phyloP scores from a whole-genome alignment of 2,113 vertebrate species.

The Pollachius pollachius region DNA sequence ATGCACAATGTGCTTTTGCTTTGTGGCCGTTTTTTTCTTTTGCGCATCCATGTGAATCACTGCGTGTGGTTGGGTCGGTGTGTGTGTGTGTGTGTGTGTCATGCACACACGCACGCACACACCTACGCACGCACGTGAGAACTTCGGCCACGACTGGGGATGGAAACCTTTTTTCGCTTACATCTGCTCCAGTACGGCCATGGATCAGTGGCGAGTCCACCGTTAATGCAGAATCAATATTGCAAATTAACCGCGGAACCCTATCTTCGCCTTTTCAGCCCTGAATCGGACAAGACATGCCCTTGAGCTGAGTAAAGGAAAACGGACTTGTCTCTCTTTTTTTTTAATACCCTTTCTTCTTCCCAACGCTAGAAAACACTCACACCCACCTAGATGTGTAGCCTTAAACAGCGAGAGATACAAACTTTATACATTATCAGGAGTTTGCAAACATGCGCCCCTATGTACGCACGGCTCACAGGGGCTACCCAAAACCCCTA shows the following conservation, averaged over 20 bases:
- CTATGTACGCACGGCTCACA: not conserved
- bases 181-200: conserved; percentile 55
- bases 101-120: not conserved
- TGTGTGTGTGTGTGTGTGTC: not conserved
- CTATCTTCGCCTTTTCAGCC: conserved; percentile 34
- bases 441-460: not conserved
- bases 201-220: conserved; percentile 62
- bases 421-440: not conserved
- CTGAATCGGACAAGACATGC: conserved; percentile 41
- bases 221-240: conserved; percentile 76
- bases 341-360: too few species aligned
- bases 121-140: too few species aligned
- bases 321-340: conserved; percentile 25
- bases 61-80: not conserved
- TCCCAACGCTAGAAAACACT: not conserved
- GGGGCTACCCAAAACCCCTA: not conserved
- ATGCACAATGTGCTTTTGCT: conserved; percentile 64
- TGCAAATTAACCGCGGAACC: conserved; percentile 72
- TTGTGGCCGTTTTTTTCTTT: not conserved
- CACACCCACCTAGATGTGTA: not conserved
- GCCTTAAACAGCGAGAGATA: not conserved
- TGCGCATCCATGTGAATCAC: not conserved
- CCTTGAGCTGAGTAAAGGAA: conserved; percentile 52
- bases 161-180: conserved; percentile 50
- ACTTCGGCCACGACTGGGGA: conserved; percentile 21